A percentile compares a stretch with the other conserved stretches of the same genome.
phyloP scores from a whole-genome alignment of 2,888 invertebrate genomes.

The Endomychus coccineus region DNA sequence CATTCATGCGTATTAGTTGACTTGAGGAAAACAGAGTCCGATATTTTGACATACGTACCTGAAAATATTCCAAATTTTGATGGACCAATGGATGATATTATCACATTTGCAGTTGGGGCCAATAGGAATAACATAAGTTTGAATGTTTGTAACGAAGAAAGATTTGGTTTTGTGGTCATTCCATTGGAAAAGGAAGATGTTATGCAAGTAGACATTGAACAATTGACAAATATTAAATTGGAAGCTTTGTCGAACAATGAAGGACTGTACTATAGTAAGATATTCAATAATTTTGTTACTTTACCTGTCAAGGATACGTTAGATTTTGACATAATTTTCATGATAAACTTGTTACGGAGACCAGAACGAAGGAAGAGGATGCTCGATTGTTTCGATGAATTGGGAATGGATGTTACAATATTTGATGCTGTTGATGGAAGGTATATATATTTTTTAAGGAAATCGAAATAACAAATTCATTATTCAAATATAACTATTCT shows the following conservation, averaged over 20 bases:
- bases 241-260: constrained; percentile 51
- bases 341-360: constrained; percentile 87
- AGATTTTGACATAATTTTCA: constrained; percentile 72
- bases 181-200: constrained; percentile 68
- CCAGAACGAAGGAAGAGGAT: constrained; percentile 73
- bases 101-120: constrained; percentile 81
- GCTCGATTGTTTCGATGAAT: constrained; percentile 67
- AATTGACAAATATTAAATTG: constrained; percentile 64
- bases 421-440: constrained; percentile 87
- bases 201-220: constrained; percentile 58
- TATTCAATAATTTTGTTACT: constrained; percentile 35
- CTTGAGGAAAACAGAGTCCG: constrained; percentile 52
- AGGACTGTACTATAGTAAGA: constrained; percentile 42
- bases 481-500: too few relatives aligned
- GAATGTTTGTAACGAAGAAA: constrained; percentile 71
- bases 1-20: constrained; percentile 81
- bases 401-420: constrained; percentile 70
- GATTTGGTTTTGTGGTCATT: constrained; percentile 75
- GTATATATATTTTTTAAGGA: constrained; percentile 50
- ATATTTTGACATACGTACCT: constrained; percentile 66
- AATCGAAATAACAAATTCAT: too few relatives aligned
- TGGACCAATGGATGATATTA: constrained; percentile 80
- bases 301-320: constrained; percentile 53
- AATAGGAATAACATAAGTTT: constrained; percentile 57
- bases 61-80: constrained; percentile 54